Evolutionary conservation across 2,797 vertebrate species (phyloP).

Genomic region (Fistularia tabacaria): DNA sequence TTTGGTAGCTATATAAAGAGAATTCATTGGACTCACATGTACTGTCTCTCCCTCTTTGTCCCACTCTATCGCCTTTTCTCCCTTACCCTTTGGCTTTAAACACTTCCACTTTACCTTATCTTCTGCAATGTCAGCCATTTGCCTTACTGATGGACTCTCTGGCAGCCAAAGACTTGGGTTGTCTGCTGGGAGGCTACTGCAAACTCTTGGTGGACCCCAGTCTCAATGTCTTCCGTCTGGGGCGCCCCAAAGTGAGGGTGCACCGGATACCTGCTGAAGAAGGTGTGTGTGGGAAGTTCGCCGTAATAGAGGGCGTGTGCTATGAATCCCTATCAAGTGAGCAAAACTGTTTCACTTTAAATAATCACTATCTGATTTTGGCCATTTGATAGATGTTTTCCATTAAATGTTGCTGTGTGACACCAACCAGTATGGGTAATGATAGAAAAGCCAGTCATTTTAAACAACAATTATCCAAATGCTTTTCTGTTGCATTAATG

Average conservation of each 20-base stretch:
- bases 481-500: background rate
- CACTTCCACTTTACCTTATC: slow-evolving; percentile 48
- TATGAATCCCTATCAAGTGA: slow-evolving; percentile 80
- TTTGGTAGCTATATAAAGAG: slow-evolving; percentile 28
- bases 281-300: slow-evolving; percentile 82
- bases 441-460: slow-evolving; percentile 32
- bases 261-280: slow-evolving; percentile 91
- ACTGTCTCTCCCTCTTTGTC: slow-evolving; percentile 54
- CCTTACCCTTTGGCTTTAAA: slow-evolving; percentile 50
- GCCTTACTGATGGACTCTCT: slow-evolving; percentile 91
- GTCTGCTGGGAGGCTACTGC: slow-evolving; percentile 92
- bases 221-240: slow-evolving; percentile 86
- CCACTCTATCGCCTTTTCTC: slow-evolving; percentile 39
- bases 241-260: slow-evolving; percentile 77
- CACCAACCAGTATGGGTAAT: slow-evolving; percentile 51
- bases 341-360: slow-evolving; percentile 70
- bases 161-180: slow-evolving; percentile 94
- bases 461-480: slow-evolving; percentile 8
- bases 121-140: slow-evolving; percentile 79
- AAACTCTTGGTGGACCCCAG: slow-evolving; percentile 85
- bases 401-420: slow-evolving; percentile 47
- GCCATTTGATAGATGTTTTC: slow-evolving; percentile 58
- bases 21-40: slow-evolving; percentile 50
- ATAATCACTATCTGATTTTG: slow-evolving; percentile 52
- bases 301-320: slow-evolving; percentile 74